Evolutionary conservation across 1,140 invertebrate species (phyloP), one percentile per base, ranked within the genome.

Genomic region (Drosophila pseudoananassae): DNA sequence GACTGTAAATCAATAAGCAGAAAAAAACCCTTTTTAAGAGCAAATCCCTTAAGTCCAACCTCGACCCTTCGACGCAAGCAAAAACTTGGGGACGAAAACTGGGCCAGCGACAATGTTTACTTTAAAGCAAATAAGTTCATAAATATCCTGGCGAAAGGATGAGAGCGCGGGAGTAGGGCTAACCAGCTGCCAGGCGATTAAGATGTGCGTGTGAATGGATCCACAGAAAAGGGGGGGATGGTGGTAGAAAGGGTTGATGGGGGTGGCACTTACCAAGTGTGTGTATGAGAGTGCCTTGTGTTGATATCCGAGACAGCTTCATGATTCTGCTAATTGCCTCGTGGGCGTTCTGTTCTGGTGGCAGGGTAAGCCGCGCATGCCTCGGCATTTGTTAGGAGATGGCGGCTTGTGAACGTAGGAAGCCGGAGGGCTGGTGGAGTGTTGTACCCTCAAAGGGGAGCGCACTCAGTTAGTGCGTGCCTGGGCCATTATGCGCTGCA

Each of bases 81-180:
- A 36, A 36, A 36, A 36, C 33, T 36, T 12, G 9, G n/a, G 20
- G 15, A 29, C 5, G 15, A 29, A 15, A 45, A 33, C 27, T 17
- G 36, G 69, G 23, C 53, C 59, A 54, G 66, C 80, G 55, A 61
- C 78, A 58, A 71, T 85, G 87, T 85, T 85, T 85, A 85, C 75
- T 78, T 85, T 78, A 81, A 82, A 78, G 81, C 83, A 85, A 85
- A 85, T 85, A 85, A 87, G 82, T 87, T 85, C 78, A 85, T 85
- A 85, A 85, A 85, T 87, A 87, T 82, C 82, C 69, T 29, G 29
- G 52, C 27, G 8, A 25, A 23, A 46, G 61, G 33, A 20, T 8
- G 25, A 4, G 25, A 23, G 8, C 25, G 25, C 27, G 25, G 49
- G n/a, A 17, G 54, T 43, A 31, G 15, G 33, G 45, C 55, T 29